Evolutionary conservation across 2,797 vertebrate species (phyloP).

Genomic region (Denticeps clupeoides): DNA sequence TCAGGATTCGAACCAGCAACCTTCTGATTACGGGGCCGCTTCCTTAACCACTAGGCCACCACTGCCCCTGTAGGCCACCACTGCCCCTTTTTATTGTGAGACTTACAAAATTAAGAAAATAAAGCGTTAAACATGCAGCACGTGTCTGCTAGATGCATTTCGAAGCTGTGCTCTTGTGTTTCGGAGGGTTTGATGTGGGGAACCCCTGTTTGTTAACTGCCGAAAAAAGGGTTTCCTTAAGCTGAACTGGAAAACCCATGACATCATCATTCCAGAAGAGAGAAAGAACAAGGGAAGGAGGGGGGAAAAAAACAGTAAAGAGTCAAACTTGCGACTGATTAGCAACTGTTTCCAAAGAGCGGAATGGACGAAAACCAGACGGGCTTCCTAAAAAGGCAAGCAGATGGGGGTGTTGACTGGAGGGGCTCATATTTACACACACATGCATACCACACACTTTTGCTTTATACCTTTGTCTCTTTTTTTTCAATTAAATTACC

Average conservation of each 20-base stretch:
- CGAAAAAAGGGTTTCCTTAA: slow-evolving; percentile 30
- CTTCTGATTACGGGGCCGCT: too few species aligned
- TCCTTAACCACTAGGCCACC: too few species aligned
- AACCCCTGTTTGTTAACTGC: slow-evolving; percentile 51
- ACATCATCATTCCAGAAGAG: slow-evolving; percentile 36
- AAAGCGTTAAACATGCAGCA: too few species aligned
- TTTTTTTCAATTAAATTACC: too few species aligned
- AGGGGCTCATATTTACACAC: slow-evolving; percentile 46
- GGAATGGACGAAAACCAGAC: slow-evolving; percentile 41
- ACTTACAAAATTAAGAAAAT: too few species aligned
- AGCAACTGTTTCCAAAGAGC: slow-evolving; percentile 59
- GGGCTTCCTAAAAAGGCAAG: slow-evolving; percentile 23
- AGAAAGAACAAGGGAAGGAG: slow-evolving; percentile 28
- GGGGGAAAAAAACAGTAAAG: slow-evolving; percentile 36
- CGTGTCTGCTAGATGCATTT: background rate
- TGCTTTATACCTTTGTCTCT: slow-evolving; percentile 27
- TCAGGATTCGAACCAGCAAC: too few species aligned
- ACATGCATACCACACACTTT: slow-evolving; percentile 32
- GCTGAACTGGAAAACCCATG: slow-evolving; percentile 53
- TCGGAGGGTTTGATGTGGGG: slow-evolving; percentile 49
- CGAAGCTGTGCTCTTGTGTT: background rate
- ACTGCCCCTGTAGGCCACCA: too few species aligned
- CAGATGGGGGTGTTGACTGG: slow-evolving; percentile 28
- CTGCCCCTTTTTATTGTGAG: too few species aligned
- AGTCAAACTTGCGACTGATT: slow-evolving; percentile 56